A percentile compares a stretch with the other conserved stretches of the same genome.
These are phyloP conservation scores for Petromus typicus DNA, from an alignment of 2,113 vertebrate genomes.

Conservation along the genomic window DNA sequence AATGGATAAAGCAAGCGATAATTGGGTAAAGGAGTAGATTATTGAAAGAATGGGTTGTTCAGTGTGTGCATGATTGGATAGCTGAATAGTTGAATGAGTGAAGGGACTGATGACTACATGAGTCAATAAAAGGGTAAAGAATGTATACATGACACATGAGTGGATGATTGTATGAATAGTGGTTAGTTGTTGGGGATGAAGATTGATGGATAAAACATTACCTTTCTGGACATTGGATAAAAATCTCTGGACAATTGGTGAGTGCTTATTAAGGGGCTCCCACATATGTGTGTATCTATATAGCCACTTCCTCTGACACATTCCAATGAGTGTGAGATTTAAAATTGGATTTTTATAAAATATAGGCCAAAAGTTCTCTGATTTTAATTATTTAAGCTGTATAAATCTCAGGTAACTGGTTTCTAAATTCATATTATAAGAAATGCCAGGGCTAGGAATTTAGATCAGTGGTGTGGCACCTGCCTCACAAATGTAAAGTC, in stretches of 20 bases:
- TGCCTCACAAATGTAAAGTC: no score
- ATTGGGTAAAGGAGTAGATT: not conserved
- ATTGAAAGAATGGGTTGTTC: not conserved
- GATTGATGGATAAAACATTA: not conserved
- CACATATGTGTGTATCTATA: not conserved
- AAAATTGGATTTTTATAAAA: not conserved
- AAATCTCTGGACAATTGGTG: not conserved
- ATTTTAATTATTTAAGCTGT: conserved; percentile 21
- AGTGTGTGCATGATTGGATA: not conserved
- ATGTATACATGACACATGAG: not conserved
- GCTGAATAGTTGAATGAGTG: not conserved
- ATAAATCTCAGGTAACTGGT: not conserved
- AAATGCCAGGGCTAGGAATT: not conserved
- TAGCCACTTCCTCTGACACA: not conserved
- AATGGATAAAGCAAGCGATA: not conserved
- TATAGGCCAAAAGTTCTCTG: not conserved
- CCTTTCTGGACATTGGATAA: not conserved
- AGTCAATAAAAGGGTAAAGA: not conserved
- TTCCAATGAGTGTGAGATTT: not conserved
- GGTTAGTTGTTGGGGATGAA: not conserved
- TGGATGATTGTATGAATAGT: not conserved
- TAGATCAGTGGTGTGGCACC: no score
- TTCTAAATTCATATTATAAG: not conserved
- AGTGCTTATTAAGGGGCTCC: not conserved
- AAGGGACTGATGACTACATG: not conserved